phyloP scores from a whole-genome alignment of 2,888 invertebrate genomes.

The Diarsia mendica region DNA sequence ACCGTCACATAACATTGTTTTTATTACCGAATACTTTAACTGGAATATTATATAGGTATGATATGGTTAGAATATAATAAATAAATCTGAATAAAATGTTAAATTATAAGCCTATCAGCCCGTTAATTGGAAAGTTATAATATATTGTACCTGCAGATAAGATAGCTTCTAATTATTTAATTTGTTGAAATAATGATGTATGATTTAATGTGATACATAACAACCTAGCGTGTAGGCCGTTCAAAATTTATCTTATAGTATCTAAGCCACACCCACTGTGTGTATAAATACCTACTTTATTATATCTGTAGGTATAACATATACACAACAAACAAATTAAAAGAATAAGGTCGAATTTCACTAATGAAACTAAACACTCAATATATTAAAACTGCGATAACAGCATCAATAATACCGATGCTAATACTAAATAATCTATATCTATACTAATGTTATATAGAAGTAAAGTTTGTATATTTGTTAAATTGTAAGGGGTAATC shows the following conservation, averaged over 20 bases:
- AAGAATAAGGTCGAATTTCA: background rate
- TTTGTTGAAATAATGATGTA: background rate
- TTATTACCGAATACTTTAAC: slow-evolving; percentile 11
- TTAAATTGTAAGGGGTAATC: too few relatives aligned
- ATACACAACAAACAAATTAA: too few relatives aligned
- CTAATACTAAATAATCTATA: background rate
- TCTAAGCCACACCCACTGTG: background rate
- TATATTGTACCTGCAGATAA: background rate
- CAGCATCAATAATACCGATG: background rate
- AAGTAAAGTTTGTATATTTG: too few relatives aligned
- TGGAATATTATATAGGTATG: background rate
- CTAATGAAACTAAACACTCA: background rate
- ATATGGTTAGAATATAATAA: slow-evolving; percentile 15
- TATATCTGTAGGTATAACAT: background rate
- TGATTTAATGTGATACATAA: background rate
- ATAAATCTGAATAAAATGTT: slow-evolving; percentile 41
- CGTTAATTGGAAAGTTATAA: background rate
- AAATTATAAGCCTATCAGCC: background rate
- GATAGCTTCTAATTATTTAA: background rate
- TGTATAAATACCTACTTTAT: background rate
- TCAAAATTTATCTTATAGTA: background rate
- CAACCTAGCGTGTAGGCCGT: background rate
- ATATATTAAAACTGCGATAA: background rate
- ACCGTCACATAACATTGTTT: slow-evolving; percentile 15
- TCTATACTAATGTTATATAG: too few relatives aligned